A percentile compares a stretch with the other conserved stretches of the same genome.
Evolutionary conservation across 2,888 invertebrate genomes (phyloP).

Genomic region (Micropterix aruncella): DNA sequence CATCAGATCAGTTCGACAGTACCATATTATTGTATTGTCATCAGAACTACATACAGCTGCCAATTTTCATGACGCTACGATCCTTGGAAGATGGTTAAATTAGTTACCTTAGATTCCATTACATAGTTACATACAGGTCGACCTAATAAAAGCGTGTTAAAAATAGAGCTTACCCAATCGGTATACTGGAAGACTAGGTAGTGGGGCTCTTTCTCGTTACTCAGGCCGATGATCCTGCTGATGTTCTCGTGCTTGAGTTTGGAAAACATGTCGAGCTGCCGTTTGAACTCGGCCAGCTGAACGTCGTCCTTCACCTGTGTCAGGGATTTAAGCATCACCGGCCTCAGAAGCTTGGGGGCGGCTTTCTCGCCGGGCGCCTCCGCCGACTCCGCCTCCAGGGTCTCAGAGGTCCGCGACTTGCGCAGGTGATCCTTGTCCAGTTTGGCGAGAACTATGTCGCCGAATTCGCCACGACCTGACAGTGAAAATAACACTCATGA

Average conservation of each 20-base stretch:
- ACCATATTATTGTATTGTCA: no score
- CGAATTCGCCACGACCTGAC: slow-evolving; percentile 82
- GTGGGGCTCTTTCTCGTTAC: slow-evolving; percentile 73
- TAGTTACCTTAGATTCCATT: no score
- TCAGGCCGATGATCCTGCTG: slow-evolving; percentile 64
- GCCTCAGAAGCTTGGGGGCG: slow-evolving; percentile 16
- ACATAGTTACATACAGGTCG: no score
- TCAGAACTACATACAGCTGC: no score
- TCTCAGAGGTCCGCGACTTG: slow-evolving; percentile 22
- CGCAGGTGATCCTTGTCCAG: slow-evolving; percentile 27
- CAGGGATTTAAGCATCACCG: slow-evolving; percentile 57
- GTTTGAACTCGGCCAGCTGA: slow-evolving; percentile 68
- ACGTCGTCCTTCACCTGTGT: slow-evolving; percentile 65
- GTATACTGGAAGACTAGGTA: slow-evolving; percentile 83
- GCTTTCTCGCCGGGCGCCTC: slow-evolving; percentile 11
- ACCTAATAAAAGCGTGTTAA: no score
- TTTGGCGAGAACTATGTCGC: slow-evolving; percentile 76
- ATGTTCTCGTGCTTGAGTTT: slow-evolving; percentile 75
- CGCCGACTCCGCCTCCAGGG: slow-evolving; percentile 13
- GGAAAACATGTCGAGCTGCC: slow-evolving; percentile 77
- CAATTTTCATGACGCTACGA: no score
- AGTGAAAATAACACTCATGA: slow-evolving; percentile 7
- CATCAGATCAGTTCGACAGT: no score
- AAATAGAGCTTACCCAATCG: slow-evolving; percentile 74
- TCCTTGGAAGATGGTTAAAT: no score